phyloP scores from a whole-genome alignment of 1,140 invertebrate genomes.

The Oreohelix idahoensis region DNA sequence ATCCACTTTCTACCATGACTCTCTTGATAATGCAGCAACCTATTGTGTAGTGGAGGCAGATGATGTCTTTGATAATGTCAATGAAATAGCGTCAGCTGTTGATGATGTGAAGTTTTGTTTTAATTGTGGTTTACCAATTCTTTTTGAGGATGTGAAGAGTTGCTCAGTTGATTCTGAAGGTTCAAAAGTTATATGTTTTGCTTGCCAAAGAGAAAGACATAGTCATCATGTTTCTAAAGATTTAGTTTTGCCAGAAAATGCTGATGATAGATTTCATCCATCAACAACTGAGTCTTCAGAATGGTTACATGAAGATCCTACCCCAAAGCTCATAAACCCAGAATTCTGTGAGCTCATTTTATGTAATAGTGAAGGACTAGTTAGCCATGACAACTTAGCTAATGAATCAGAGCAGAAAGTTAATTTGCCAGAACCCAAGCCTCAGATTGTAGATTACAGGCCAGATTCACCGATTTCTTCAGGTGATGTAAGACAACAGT shows the following conservation, averaged over 20 bases:
- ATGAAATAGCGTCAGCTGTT: neutral
- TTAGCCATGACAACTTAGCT: neutral
- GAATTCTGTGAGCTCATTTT: neutral
- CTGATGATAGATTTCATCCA: neutral
- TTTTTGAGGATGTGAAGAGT: neutral
- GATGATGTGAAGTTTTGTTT: neutral
- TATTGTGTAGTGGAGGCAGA: constrained; percentile 36
- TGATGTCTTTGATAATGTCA: neutral
- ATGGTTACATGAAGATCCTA: neutral
- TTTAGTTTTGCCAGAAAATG: neutral
- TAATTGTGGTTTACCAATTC: neutral
- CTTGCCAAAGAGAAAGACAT: neutral
- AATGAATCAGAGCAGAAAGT: too few species aligned
- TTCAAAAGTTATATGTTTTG: neutral
- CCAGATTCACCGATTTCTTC: constrained; percentile 45
- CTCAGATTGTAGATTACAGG: neutral
- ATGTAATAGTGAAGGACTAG: neutral
- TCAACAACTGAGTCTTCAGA: neutral
- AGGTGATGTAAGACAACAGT: constrained; percentile 49
- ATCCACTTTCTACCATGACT: constrained; percentile 8
- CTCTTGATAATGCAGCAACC: constrained; percentile 14
- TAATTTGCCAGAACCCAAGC: neutral
- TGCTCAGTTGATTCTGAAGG: neutral
- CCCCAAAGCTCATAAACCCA: neutral
- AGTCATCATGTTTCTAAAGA: neutral